Evolutionary conservation across 23 tunicate genomes (phyloP), one percentile per base, ranked within the genome.

Genomic region (Diplosoma virens): DNA sequence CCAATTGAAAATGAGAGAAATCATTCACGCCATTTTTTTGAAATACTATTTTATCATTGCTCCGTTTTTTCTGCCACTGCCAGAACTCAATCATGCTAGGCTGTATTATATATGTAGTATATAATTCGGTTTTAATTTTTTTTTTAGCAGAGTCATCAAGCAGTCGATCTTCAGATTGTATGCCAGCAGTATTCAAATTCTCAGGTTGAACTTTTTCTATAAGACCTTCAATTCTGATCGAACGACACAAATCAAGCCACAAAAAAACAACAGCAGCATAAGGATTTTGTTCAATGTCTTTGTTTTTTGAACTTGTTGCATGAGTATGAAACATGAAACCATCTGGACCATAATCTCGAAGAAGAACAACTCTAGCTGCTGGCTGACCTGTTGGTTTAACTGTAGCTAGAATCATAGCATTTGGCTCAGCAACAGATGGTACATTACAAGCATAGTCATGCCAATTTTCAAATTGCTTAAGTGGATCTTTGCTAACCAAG

Each of bases 401-500:
- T 0, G 96, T 89, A 0, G 96, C 79, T 18, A 89, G n/a, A 0
- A 76, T 77, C 89, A 89, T 83, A 0, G 96, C 80, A 71, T 84
- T 66, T 3, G 88, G 76, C 17, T 84, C 89, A 20, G 20, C 71
- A 25, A 84, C n/a, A 9, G 34, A 55, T 31, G 54, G 23, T 24
- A 30, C 27, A 7, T 32, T 55, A n/a, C 14, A 21, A 0, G 91
- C 91, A 41, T 30, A 28, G 2, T 86, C 54, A 30, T 34, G 33
- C 93, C 93, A 86, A 18, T 37, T 27, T 34, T 60, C 64, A 26
- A 86, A 86, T 47, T 32, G 77, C 27, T 47, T 54, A 25, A 79
- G 33, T 0, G 93, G 93, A 50, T 86, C 79, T 25, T 58, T 80
- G 28, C 69, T 54, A 16, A 46, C 52, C 16, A 46, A 16, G 16